Evolutionary conservation across 2,797 vertebrate genomes (phyloP), one percentile per base, ranked within the genome.

Genomic region (Melanotaenia nigrans): DNA sequence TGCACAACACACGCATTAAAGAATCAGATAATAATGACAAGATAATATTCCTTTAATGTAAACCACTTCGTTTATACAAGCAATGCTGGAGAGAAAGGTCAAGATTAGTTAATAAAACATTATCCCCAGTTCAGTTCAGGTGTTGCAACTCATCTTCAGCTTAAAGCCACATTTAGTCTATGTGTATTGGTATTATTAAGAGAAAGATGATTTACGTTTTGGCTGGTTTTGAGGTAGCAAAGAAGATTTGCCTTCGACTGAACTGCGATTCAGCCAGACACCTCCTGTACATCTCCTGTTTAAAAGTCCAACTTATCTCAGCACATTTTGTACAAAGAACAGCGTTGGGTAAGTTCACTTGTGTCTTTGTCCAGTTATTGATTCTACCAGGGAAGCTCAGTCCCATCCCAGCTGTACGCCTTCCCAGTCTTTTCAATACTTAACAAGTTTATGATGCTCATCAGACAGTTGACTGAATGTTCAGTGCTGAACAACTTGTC

Each of bases 401-500:
- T 69, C 13, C 84, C 73, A 6, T 90, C 83, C 90, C 87, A 94
- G 85, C 30, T 88, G 89, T 92, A 95, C 0, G 87, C 94, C 75
- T 85, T 93, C 30, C 91, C 91, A 1, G 89, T 92, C 84, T 91
- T 84, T 8, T 87, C 83, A 0, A 86, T 79, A 66, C 75, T 91
- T 71, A 92, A 84, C 0, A 61, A 54, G n/a, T 93, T 84, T 75
- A 93, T 77, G 77, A 93, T 84, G 68, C 65, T 75, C 81, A 95
- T 93, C 5, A 93, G 90, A 68, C 45, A 73, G 65, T 73, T 86
- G 36, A 91, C 91, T 20, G 94, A 93, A 30, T 84, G 87, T 56
- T 93, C 85, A 0, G 87, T 36, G 12, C 75, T 89, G 63, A 95
- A 95, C 59, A 92, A 51, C 75, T 90, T 92, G 77, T 92, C 92